Conservation (phyloP, 2,888 invertebrate genomes). For the Lepidocyrtoides sp. region DNA sequence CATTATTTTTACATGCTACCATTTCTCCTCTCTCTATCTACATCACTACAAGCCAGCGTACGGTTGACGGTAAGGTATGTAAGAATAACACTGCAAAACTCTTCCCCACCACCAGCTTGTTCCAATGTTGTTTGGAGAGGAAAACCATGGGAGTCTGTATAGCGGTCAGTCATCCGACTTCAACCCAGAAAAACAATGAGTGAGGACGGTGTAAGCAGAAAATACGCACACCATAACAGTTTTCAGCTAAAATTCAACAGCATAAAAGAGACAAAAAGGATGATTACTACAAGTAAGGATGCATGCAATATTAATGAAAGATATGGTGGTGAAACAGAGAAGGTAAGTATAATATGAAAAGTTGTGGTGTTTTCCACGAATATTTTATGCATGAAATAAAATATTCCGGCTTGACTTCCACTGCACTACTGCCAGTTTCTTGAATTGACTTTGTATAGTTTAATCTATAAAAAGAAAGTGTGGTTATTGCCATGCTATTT, state of each 20-base stretch:
- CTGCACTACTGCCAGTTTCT: neutral
- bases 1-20: slow-evolving; percentile 70
- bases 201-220: neutral
- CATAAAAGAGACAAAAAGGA: neutral
- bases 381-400: neutral
- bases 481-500: no score
- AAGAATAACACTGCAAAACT: neutral
- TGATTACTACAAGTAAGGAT: neutral
- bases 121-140: neutral
- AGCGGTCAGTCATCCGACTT: neutral
- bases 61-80: neutral
- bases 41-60: neutral
- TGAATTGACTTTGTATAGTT: no score
- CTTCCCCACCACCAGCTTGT: neutral
- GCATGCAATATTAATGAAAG: neutral
- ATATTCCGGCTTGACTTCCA: neutral
- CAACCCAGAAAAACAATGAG: neutral
- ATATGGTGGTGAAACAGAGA: neutral
- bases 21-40: neutral
- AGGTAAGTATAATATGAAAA: neutral
- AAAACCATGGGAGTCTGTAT: neutral
- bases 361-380: neutral
- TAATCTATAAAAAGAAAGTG: no score
- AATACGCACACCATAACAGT: neutral
- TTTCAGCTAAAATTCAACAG: slow-evolving; percentile 3